Evolutionary conservation across 1,140 invertebrate genomes (phyloP).

Genomic region (Bombus breviceps): DNA sequence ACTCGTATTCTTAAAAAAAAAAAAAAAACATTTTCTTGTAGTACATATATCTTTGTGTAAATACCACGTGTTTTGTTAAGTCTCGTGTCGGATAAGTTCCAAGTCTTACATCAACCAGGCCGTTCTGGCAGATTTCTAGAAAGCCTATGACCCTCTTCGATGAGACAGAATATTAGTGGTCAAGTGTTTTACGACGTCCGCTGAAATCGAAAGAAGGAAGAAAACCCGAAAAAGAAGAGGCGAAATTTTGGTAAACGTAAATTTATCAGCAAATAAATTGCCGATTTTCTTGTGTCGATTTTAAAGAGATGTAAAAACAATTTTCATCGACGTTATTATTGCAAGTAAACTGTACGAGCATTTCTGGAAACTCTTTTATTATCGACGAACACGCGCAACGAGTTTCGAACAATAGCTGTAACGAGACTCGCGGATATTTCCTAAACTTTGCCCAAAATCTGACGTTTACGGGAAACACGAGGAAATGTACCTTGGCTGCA

Average conservation of each 20-base stretch:
- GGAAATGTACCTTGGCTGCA: slow-evolving; percentile 43
- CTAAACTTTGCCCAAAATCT: slow-evolving; percentile 4
- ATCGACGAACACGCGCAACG: background rate
- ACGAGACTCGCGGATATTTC: background rate
- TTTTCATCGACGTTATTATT: rapidly evolving
- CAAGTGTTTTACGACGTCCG: no score
- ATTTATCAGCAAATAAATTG: background rate
- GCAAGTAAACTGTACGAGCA: background rate
- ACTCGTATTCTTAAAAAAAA: background rate
- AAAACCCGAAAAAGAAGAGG: background rate
- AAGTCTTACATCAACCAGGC: slow-evolving; percentile 17
- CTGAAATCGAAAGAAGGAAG: rapidly evolving
- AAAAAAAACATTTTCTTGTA: background rate
- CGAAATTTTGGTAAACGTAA: background rate
- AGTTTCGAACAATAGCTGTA: background rate
- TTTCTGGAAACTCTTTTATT: background rate
- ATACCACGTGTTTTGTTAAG: slow-evolving; percentile 19
- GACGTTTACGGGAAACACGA: slow-evolving; percentile 41
- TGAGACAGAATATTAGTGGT: background rate
- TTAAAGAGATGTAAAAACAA: background rate
- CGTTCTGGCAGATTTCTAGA: slow-evolving; percentile 23
- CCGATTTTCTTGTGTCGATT: background rate
- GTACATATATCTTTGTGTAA: background rate
- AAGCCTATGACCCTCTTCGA: no score
- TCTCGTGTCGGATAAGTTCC: slow-evolving; percentile 52